These are phyloP conservation scores for Ceryle rudis DNA, from an alignment of 2,797 vertebrate genomes.

Conservation along the genomic window DNA sequence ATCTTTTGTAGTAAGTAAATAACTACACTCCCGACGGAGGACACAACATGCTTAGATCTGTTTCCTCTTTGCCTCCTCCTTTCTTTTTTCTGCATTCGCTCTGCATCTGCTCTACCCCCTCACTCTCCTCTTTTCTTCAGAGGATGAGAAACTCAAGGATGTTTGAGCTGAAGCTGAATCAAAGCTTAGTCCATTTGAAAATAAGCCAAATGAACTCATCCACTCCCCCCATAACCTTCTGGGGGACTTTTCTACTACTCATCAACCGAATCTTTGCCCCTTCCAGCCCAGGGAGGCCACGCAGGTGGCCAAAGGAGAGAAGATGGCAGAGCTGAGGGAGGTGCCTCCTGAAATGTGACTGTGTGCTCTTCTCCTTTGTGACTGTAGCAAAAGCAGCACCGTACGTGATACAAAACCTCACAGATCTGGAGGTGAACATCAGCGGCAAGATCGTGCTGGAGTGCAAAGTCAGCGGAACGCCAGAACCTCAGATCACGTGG, in stretches of 20 bases:
- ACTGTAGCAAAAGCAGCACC: slow-evolving; percentile 82
- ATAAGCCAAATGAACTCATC: neutral
- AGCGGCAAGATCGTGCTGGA: slow-evolving; percentile 87
- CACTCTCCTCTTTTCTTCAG: neutral
- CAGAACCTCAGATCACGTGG: slow-evolving; percentile 84
- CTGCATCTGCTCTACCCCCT: neutral
- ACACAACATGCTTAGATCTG: neutral
- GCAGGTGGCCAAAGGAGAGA: neutral
- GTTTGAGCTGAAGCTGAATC: neutral
- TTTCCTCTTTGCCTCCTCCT: neutral
- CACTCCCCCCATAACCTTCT: neutral
- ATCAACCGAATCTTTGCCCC: neutral
- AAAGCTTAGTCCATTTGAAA: neutral
- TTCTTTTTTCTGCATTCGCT: neutral
- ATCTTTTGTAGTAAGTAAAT: neutral
- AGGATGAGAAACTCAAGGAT: neutral
- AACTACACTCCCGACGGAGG: neutral
- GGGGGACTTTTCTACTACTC: neutral
- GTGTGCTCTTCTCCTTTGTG: neutral
- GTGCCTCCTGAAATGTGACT: neutral
- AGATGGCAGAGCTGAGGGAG: neutral
- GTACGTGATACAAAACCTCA: slow-evolving; percentile 86
- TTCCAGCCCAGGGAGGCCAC: neutral
- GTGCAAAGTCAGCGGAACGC: slow-evolving; percentile 85
- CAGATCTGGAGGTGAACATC: slow-evolving; percentile 88